Percentiles rank a stretch among this genome's conserved stretches.
Conservation (phyloP, 2,113 vertebrate genomes). For the Stegostoma tigrinum region DNA sequence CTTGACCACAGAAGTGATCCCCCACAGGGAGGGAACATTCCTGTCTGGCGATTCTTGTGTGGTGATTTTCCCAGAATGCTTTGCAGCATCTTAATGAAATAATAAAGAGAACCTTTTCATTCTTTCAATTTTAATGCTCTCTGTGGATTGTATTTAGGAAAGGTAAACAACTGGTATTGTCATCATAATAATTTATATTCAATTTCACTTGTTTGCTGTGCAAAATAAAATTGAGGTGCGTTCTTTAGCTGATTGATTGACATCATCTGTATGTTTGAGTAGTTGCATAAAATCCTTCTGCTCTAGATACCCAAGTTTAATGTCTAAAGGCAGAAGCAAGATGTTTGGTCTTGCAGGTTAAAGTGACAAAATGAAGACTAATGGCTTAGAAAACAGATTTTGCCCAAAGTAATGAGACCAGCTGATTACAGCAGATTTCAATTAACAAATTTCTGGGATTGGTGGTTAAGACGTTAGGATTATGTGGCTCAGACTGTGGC, state of each 20-base stretch:
- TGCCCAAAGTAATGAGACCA: neutral
- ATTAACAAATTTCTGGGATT: no score
- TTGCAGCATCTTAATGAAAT: neutral
- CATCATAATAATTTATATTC: neutral
- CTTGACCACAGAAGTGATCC: no score
- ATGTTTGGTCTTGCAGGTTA: neutral
- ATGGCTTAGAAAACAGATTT: neutral
- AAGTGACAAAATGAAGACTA: neutral
- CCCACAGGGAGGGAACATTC: no score
- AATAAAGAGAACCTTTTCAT: neutral
- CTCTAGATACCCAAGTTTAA: neutral
- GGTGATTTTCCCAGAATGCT: neutral
- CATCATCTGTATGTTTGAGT: neutral
- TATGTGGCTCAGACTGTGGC: neutral
- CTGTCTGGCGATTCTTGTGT: no score
- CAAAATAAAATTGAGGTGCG: neutral
- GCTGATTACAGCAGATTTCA: neutral
- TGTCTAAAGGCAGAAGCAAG: neutral
- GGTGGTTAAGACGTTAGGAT: neutral
- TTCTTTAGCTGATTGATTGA: neutral
- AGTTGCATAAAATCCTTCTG: neutral
- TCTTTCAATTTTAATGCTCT: neutral
- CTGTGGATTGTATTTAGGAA: neutral
- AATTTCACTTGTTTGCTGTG: neutral
- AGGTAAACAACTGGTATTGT: neutral